Conservation (phyloP, 2,113 vertebrate genomes). For the Herpetotheres cachinnans region DNA sequence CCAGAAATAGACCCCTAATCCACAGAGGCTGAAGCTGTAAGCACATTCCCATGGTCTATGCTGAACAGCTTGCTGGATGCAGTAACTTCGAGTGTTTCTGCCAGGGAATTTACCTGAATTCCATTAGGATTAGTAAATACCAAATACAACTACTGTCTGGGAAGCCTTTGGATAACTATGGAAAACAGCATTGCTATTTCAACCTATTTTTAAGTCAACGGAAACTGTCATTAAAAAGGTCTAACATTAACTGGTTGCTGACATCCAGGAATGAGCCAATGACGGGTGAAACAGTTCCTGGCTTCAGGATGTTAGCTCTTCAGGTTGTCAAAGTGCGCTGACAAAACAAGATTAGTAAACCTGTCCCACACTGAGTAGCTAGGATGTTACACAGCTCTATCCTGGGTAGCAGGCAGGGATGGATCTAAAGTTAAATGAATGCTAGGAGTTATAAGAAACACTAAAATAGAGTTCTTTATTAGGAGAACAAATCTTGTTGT, state of each 20-base stretch:
- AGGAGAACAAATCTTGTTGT: not conserved
- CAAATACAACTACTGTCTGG: not conserved
- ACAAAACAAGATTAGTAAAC: not conserved
- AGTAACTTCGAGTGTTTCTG: not conserved
- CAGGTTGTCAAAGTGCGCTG: not conserved
- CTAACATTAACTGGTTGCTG: not conserved
- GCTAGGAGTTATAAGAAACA: not conserved
- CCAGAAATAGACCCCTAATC: slow-evolving; percentile 32
- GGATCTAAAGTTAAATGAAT: not conserved
- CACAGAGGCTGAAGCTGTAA: not conserved
- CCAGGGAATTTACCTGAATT: not conserved
- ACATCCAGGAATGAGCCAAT: not conserved
- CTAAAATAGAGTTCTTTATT: not conserved
- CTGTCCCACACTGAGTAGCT: rapidly evolving
- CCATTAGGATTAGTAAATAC: not conserved
- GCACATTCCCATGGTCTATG: not conserved
- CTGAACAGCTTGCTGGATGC: not conserved
- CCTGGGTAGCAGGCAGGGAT: not conserved
- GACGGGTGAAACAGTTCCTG: not conserved
- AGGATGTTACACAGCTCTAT: not conserved
- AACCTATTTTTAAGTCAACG: not conserved
- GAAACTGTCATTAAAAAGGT: not conserved
- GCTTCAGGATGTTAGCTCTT: not conserved
- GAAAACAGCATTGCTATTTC: not conserved
- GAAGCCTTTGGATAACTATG: not conserved